Conservation (phyloP, 2,888 invertebrate species). For the Hemicrepidius hirtus region DNA sequence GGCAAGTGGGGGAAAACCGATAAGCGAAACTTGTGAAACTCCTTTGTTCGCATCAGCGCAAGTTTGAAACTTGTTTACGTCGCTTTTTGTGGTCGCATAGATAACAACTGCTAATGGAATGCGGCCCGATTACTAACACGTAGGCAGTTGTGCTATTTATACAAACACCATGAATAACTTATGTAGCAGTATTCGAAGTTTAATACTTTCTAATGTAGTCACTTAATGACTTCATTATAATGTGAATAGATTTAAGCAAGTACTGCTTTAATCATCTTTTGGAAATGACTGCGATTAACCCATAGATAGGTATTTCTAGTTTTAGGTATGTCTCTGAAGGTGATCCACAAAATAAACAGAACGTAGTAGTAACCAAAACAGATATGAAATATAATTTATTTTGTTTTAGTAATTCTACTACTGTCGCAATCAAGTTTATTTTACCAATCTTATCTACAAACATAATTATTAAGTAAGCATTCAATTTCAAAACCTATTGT, state of each 20-base stretch:
- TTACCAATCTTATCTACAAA: too few species aligned
- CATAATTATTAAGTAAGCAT: too few species aligned
- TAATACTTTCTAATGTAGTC: slow-evolving; percentile 14
- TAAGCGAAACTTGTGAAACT: slow-evolving; percentile 53
- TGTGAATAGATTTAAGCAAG: neutral
- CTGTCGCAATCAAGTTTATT: too few species aligned
- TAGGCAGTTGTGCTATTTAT: slow-evolving; percentile 18
- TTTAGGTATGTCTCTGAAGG: slow-evolving; percentile 1
- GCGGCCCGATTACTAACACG: slow-evolving; percentile 36
- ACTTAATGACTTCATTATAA: neutral
- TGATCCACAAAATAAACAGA: neutral
- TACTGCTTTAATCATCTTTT: neutral
- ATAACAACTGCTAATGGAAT: slow-evolving; percentile 42
- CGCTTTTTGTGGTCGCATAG: slow-evolving; percentile 44
- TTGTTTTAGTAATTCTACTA: neutral
- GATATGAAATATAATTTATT: neutral
- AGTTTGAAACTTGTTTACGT: slow-evolving; percentile 50
- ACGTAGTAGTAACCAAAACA: neutral
- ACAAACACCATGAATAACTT: slow-evolving; percentile 12
- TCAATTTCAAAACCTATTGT: too few species aligned
- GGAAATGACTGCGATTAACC: neutral
- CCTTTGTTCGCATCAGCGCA: slow-evolving; percentile 43
- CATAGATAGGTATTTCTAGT: neutral
- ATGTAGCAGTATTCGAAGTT: neutral
- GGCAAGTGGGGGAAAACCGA: slow-evolving; percentile 48